A percentile compares a stretch with the other conserved stretches of the same genome.
Evolutionary conservation across 2,113 vertebrate genomes (phyloP).

Genomic region (Okapia johnstoni): DNA sequence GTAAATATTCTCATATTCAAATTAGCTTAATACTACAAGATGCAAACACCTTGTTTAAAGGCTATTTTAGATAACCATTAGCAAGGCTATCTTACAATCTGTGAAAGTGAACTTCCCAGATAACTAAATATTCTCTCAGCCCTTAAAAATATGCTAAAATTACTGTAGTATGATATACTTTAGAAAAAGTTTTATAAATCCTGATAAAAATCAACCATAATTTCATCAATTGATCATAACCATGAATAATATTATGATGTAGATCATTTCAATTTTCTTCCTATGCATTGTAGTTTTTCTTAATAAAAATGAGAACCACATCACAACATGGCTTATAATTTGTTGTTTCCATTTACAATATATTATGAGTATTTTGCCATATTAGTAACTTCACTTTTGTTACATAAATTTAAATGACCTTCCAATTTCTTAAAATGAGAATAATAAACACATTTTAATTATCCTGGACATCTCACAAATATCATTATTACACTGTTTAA

Average conservation of each 20-base stretch:
- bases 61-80: neutral
- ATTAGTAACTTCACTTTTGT: neutral
- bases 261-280: neutral
- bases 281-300: neutral
- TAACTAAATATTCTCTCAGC: neutral
- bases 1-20: neutral
- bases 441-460: conserved; percentile 5
- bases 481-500: neutral
- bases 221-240: neutral
- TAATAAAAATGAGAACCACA: neutral
- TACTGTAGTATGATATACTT: neutral
- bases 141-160: neutral
- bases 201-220: neutral
- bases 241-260: neutral
- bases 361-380: neutral
- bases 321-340: neutral
- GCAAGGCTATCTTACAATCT: neutral
- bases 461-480: neutral
- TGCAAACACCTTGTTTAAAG: neutral
- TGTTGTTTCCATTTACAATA: neutral
- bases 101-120: neutral
- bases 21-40: neutral
- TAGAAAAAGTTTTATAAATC: neutral
- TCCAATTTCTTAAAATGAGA: neutral
- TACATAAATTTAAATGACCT: neutral